Conservation (phyloP, 2,113 vertebrate genomes). For the Clarias macrocephalus region DNA sequence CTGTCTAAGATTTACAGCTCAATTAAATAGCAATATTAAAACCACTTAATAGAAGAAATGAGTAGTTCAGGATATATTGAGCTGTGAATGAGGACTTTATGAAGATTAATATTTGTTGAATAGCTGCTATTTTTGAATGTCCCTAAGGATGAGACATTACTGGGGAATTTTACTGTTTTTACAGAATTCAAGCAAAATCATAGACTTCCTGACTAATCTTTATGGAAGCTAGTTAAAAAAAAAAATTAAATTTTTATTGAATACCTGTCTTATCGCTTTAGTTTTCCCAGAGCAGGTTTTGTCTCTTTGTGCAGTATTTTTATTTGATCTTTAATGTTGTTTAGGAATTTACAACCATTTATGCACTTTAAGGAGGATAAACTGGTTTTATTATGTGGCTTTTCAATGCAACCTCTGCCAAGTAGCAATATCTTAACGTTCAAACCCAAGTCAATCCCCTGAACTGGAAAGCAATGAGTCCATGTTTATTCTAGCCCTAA, state of each 20-base stretch:
- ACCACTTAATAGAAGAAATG: background rate
- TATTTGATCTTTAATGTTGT: constrained; percentile 8
- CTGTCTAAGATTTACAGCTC: too few relatives aligned
- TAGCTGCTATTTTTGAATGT: background rate
- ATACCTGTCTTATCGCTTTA: background rate
- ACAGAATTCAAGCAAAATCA: background rate
- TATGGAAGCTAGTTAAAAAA: background rate
- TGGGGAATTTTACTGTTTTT: background rate
- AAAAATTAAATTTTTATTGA: background rate
- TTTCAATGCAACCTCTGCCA: constrained; percentile 20
- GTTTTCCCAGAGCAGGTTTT: background rate
- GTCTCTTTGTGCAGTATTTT: background rate
- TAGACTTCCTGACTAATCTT: background rate
- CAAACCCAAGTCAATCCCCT: constrained; percentile 12
- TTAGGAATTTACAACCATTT: constrained; percentile 1
- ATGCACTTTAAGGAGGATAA: background rate
- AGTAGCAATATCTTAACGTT: constrained; percentile 10
- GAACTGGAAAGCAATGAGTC: constrained; percentile 18
- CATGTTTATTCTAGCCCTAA: constrained; percentile 40
- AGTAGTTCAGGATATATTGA: background rate
- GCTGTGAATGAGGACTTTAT: background rate
- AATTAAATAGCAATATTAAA: background rate
- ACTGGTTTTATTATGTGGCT: background rate
- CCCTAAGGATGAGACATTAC: background rate
- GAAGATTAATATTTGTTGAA: background rate